Evolutionary conservation across 2,113 vertebrate genomes (phyloP), one percentile per base, ranked within the genome.

Genomic region (Notarius lentiginosus): DNA sequence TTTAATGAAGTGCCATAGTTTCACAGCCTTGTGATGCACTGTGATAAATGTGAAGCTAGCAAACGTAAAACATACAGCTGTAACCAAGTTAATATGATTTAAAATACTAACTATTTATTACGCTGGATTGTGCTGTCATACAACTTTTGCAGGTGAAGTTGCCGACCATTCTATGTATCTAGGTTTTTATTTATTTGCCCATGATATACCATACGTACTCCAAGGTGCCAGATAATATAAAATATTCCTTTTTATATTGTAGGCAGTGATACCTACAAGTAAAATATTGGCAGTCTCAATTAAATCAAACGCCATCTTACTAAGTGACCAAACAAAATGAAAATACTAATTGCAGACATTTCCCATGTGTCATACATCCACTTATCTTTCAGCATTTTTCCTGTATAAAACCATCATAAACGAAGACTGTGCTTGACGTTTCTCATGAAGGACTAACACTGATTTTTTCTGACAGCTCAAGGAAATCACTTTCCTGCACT

Each of bases 81-180:
- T 98, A 98, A 99, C 98, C 10, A 96, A 96, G 96, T 97, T 99
- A 98, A 99, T 99, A 97, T 97, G 98, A 97, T 96, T 98, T 97
- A 99, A 99, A 99, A 98, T 97, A 96, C 96, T 95, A 90, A 93
- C 96, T 96, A 97, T 99, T 96, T 94, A 96, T 99, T 97, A 98
- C 95, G 93, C 93, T 92, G 94, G 93, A 95, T 92, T 91, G 94
- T 58, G 9, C 93, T 76, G 84, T 94, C 91, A 76, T 90, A 89
- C 82, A 63, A 92, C 90, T 90, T 91, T 87, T 80, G 90, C 92
- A 91, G 92, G 89, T 91, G 77, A 87, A 88, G 77, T 76, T 87
- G 87, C 79, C 15, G 65, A 73, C 70, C 49, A 75, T 80, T 77
- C 68, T 55, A 70, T 24, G 65, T 79, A 41, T 72, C 63, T 55